Evolutionary conservation across 35 echinoderm and acorn worm genomes (phyloP).

Genomic region (Apostichopus japonicus): DNA sequence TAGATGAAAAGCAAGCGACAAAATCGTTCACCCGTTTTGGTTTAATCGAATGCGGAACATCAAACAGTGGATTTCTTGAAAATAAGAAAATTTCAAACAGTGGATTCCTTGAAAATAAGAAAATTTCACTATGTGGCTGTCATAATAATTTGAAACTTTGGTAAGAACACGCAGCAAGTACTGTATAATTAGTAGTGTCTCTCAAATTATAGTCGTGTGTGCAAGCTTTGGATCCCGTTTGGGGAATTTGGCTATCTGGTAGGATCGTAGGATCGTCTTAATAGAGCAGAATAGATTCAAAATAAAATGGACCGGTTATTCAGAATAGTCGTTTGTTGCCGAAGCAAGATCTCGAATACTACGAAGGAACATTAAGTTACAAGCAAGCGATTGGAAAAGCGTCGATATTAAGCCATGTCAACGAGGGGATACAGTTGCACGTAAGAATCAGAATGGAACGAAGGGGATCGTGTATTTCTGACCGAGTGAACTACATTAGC

Average conservation of each 20-base stretch:
- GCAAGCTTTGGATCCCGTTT: slow-evolving; percentile 4
- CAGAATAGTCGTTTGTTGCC: background rate
- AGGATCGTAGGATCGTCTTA: background rate
- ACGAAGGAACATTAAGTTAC: background rate
- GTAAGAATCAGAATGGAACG: background rate
- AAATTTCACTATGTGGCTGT: too few species aligned
- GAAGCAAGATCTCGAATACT: background rate
- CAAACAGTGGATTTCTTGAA: too few species aligned
- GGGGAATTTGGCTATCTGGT: background rate
- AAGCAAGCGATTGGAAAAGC: background rate
- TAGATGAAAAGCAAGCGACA: too few species aligned
- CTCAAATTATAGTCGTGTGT: background rate
- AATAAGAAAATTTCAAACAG: too few species aligned
- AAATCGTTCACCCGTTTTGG: too few species aligned
- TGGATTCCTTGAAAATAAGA: too few species aligned
- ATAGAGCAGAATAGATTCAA: background rate
- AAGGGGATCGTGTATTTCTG: background rate
- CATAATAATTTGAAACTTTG: too few species aligned
- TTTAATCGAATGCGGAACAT: too few species aligned
- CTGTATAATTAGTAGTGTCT: background rate
- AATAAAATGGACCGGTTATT: background rate
- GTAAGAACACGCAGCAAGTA: too few species aligned
- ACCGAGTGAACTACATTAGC: too few species aligned
- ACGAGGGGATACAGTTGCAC: background rate
- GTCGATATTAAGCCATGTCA: background rate